These are phyloP conservation scores for Nesometra sesokonis DNA, from an alignment of 35 echinoderm and acorn worm species.

Conservation along the genomic window DNA sequence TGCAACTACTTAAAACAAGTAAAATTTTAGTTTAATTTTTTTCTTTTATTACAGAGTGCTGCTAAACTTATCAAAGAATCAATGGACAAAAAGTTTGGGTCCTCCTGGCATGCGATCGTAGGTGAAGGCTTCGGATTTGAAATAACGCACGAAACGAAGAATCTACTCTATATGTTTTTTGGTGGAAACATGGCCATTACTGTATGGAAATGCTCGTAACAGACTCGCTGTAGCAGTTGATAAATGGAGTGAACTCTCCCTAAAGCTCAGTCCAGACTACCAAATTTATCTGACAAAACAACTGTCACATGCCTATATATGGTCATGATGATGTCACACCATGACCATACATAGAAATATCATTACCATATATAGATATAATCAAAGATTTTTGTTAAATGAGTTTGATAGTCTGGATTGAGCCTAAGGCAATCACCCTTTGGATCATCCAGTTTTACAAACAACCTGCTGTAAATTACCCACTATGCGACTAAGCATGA, in stretches of 20 bases:
- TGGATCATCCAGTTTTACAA: not conserved
- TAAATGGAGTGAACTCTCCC: no score
- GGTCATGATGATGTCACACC: no score
- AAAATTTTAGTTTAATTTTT: no score
- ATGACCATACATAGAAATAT: no score
- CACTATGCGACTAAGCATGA: conserved; percentile 33
- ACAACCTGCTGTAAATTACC: not conserved
- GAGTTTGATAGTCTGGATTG: no score
- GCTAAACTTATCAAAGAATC: conserved; percentile 98
- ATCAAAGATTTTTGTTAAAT: no score
- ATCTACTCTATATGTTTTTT: conserved; percentile 96
- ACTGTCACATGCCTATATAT: no score
- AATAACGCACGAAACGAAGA: conserved; percentile 90
- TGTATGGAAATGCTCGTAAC: conserved; percentile 98
- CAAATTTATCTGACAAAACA: no score
- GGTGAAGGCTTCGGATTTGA: conserved; percentile 98
- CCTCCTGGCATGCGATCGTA: conserved; percentile 97
- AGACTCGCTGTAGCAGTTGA: not conserved
- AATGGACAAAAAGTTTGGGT: conserved; percentile 99
- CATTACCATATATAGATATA: no score
- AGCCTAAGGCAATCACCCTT: not conserved
- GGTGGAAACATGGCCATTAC: conserved; percentile 94
- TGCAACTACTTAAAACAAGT: no score
- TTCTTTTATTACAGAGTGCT: conserved; percentile 59
- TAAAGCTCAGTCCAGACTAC: no score